Evolutionary conservation across 2,888 invertebrate genomes (phyloP).

Genomic region (Timema podura): DNA sequence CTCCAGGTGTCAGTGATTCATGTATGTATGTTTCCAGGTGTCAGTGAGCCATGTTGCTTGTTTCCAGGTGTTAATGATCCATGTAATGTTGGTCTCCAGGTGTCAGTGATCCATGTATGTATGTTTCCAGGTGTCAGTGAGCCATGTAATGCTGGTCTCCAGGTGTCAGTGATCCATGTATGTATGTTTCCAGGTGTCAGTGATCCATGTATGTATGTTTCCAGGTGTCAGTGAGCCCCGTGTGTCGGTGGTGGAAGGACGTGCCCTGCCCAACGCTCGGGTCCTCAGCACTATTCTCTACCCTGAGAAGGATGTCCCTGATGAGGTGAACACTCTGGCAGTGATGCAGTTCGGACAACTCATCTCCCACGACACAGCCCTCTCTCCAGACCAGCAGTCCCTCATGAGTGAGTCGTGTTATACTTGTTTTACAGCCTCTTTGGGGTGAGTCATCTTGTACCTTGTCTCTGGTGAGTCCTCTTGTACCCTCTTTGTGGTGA

Average conservation of each 20-base stretch:
- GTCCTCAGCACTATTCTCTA: conserved; percentile 37
- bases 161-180: no score
- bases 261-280: conserved; percentile 39
- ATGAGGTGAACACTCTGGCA: conserved; percentile 34
- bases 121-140: no score
- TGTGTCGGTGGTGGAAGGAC: conserved; percentile 19
- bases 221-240: conserved; percentile 23
- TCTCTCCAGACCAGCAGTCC: conserved; percentile 35
- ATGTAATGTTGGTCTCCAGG: no score
- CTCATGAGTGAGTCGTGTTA: conserved; percentile 25
- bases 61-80: no score
- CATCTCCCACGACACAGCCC: conserved; percentile 37
- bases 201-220: neutral
- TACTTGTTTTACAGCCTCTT: conserved; percentile 26
- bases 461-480: neutral
- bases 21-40: no score
- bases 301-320: conserved; percentile 36
- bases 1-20: no score
- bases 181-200: neutral
- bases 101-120: no score
- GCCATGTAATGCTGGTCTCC: no score
- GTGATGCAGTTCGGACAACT: conserved; percentile 37
- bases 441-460: conserved; percentile 21
- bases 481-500: no score
- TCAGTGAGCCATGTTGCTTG: no score